These are phyloP conservation scores for Notarius lentiginosus DNA, from an alignment of 2,113 vertebrate species.

Conservation along the genomic window DNA sequence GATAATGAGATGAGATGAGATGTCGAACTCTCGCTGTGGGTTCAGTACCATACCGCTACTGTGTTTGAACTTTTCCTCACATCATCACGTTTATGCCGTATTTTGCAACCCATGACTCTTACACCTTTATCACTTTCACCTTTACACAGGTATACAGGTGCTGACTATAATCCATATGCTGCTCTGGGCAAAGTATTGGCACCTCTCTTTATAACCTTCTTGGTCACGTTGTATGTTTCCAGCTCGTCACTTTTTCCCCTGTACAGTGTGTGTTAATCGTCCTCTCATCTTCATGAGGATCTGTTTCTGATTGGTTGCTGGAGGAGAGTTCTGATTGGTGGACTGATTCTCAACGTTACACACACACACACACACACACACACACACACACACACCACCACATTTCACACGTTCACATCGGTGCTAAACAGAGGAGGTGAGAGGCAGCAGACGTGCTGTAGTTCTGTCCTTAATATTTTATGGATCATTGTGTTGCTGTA, in stretches of 20 bases:
- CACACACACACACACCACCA: background rate
- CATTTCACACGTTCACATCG: background rate
- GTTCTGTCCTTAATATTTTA: background rate
- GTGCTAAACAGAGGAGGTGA: background rate
- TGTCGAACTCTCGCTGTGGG: too few species aligned
- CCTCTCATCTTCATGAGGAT: background rate
- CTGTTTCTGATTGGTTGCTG: background rate
- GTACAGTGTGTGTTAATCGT: background rate
- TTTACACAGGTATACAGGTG: background rate
- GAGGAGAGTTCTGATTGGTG: background rate
- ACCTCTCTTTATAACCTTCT: background rate
- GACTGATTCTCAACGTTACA: background rate
- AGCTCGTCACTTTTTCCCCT: background rate
- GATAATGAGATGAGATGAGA: too few species aligned
- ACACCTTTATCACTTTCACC: background rate
- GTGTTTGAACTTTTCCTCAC: background rate
- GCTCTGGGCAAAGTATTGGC: background rate
- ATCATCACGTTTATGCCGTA: background rate
- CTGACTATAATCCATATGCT: background rate
- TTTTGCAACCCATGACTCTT: background rate
- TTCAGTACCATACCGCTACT: background rate
- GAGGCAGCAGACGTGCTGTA: background rate
- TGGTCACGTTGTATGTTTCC: background rate
- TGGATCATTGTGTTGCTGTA: background rate
- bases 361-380: background rate